phyloP scores from a whole-genome alignment of 2,113 vertebrate genomes.

The Channa argus region DNA sequence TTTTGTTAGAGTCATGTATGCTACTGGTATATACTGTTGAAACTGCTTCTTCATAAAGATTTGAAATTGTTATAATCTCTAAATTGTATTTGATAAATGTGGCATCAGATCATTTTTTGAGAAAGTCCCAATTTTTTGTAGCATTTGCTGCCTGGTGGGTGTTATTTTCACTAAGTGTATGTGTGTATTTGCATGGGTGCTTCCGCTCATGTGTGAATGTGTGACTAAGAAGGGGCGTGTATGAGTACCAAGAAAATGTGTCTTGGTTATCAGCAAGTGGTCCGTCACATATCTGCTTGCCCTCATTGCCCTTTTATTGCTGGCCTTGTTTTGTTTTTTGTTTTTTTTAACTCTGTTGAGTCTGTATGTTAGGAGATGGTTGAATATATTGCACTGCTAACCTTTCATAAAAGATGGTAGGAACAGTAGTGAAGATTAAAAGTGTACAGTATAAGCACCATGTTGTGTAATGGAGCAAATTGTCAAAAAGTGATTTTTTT shows the following conservation, averaged over 20 bases:
- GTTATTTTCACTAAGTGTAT: not conserved
- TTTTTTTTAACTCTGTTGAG: not conserved
- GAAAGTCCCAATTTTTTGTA: not conserved
- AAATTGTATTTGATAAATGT: too few species aligned
- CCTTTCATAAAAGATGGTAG: not conserved
- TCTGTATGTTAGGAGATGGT: not conserved
- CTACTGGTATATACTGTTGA: too few species aligned
- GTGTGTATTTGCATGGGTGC: slow-evolving; percentile 6
- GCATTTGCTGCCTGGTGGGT: not conserved
- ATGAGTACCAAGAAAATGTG: not conserved
- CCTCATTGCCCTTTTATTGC: slow-evolving; percentile 8
- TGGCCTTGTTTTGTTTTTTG: not conserved
- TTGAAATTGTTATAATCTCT: too few species aligned
- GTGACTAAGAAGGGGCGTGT: slow-evolving; percentile 11
- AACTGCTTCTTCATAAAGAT: too few species aligned
- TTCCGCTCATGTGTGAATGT: not conserved
- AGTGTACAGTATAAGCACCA: not conserved
- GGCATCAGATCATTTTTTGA: too few species aligned
- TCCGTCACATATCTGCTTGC: slow-evolving; percentile 41
- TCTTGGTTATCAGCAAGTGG: slow-evolving; percentile 35
- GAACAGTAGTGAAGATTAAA: not conserved
- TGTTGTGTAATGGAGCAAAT: too few species aligned
- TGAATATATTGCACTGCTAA: not conserved
- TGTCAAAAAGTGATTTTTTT: too few species aligned
- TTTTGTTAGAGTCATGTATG: too few species aligned